Conservation (phyloP, 2,888 invertebrate species). For the Cosmopolites sordidus region DNA sequence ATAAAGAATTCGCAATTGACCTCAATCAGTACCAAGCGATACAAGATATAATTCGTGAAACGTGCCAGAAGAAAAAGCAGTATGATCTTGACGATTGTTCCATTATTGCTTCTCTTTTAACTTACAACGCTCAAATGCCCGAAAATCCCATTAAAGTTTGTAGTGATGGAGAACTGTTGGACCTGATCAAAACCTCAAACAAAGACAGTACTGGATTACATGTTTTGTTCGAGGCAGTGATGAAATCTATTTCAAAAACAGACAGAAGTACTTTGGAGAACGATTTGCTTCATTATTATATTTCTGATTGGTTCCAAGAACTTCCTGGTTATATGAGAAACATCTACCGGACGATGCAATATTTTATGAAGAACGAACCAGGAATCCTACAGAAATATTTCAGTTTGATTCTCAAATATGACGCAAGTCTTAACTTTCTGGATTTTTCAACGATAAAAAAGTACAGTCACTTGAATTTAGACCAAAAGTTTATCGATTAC, state of each 20-base stretch:
- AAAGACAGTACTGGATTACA: neutral
- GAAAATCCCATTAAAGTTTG: constrained; percentile 5
- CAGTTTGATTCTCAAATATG: constrained; percentile 9
- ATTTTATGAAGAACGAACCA: constrained; percentile 27
- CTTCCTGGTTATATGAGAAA: neutral
- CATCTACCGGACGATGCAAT: constrained; percentile 8
- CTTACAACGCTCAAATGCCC: constrained; percentile 6
- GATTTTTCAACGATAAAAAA: constrained; percentile 14
- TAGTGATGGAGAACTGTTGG: neutral
- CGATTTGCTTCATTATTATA: neutral
- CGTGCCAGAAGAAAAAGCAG: neutral
- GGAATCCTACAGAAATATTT: constrained; percentile 20
- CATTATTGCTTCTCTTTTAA: neutral
- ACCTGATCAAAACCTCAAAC: neutral
- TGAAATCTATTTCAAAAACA: constrained; percentile 7
- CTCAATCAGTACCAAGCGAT: constrained; percentile 8
- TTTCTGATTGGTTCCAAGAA: neutral
- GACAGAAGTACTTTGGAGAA: constrained; percentile 1
- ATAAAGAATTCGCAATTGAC: constrained; percentile 8
- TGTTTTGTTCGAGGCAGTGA: neutral
- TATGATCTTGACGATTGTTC: neutral
- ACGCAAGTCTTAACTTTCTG: neutral
- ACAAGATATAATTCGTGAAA: neutral
- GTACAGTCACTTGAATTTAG: constrained; percentile 25
- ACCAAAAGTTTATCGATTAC: constrained; percentile 15